Percentiles rank a stretch among this genome's conserved stretches.
These are phyloP conservation scores for Brachystomella parvula DNA, from an alignment of 1,140 invertebrate genomes.

Conservation along the genomic window DNA sequence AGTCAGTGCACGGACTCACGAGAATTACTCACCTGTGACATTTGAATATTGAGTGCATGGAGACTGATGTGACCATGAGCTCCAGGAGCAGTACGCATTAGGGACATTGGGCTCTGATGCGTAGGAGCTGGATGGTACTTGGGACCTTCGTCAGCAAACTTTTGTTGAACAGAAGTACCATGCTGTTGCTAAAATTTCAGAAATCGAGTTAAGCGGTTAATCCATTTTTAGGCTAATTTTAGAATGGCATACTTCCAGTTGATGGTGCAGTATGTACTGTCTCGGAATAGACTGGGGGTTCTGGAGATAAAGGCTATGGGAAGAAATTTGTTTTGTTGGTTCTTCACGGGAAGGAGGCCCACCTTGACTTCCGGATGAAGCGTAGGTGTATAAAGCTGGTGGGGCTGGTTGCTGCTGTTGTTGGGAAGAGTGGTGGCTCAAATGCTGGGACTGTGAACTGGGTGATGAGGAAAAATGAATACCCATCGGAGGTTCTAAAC, in stretches of 20 bases:
- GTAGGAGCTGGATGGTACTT: slow-evolving; percentile 32
- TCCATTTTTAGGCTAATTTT: neutral
- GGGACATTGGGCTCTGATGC: slow-evolving; percentile 5
- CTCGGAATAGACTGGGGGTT: neutral
- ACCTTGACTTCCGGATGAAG: neutral
- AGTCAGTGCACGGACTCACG: too few species aligned
- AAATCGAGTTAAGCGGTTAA: neutral
- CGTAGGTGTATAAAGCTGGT: slow-evolving; percentile 19
- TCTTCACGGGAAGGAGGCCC: slow-evolving; percentile 20
- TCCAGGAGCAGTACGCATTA: slow-evolving; percentile 8
- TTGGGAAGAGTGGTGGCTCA: slow-evolving; percentile 13
- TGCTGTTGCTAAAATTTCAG: slow-evolving; percentile 20
- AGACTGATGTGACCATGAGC: slow-evolving; percentile 20
- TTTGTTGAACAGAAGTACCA: slow-evolving; percentile 15
- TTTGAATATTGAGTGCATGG: slow-evolving; percentile 25
- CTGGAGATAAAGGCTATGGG: slow-evolving; percentile 7
- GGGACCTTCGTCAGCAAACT: slow-evolving; percentile 30
- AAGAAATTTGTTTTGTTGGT: slow-evolving; percentile 12
- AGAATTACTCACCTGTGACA: slow-evolving; percentile 25
- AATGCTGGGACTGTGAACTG: slow-evolving; percentile 5
- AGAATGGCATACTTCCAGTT: slow-evolving; percentile 9
- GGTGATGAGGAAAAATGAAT: slow-evolving; percentile 19
- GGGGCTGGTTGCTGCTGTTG: slow-evolving; percentile 12
- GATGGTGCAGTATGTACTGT: slow-evolving; percentile 20
- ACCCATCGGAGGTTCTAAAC: slow-evolving; percentile 13